Base-by-base conservation (phyloP, 1,140 invertebrate genomes). In the Tribolium madens region DNA sequence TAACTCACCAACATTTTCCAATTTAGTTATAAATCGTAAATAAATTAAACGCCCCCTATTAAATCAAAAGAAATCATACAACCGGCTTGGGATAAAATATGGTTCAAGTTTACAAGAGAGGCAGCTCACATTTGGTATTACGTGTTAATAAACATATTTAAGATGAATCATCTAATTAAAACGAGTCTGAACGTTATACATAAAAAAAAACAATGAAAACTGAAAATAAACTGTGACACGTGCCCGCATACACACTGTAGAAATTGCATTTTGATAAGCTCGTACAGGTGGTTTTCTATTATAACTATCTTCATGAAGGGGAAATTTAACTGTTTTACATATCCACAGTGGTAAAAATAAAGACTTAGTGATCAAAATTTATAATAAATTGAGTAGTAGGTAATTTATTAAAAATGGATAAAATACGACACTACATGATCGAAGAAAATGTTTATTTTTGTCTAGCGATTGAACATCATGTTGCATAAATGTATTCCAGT, bases 171-270 rank as follows among this genome's bases (percentile, higher is more conserved):
- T 17, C 52, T 21, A 57, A 21, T 57, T 57, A 57, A 9, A 57
- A 14, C 52, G 7, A 57, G 52, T 57, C 52, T n/a, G 52, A 14
- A 57, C 52, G 17, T 9, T 64, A 18, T 5, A 26, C 13, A 31
- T 42, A 64, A 64, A 64, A n/a, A n/a, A 64, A 57, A n/a, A 57
- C 10, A 64, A 13, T 33, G 13, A 64, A 64, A 64, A 64, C 57
- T 64, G 57, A 64, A 64, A 64, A 64, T 64, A 64, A 64, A 64
- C 57, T 64, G 57, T 64, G 57, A 64, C 57, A 64, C 57, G 57
- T 64, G 57, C 57, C 57, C 57, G 57, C 57, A 64, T 64, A 26
- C 31, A 60, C 18, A 33, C 10, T 33, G 21, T 64, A 64, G 57
- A 64, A 64, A 64, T 64, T 64, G 57, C 57, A 64, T 33, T 64